phyloP scores from a whole-genome alignment of 2,113 vertebrate species.

The Noturus placidus region DNA sequence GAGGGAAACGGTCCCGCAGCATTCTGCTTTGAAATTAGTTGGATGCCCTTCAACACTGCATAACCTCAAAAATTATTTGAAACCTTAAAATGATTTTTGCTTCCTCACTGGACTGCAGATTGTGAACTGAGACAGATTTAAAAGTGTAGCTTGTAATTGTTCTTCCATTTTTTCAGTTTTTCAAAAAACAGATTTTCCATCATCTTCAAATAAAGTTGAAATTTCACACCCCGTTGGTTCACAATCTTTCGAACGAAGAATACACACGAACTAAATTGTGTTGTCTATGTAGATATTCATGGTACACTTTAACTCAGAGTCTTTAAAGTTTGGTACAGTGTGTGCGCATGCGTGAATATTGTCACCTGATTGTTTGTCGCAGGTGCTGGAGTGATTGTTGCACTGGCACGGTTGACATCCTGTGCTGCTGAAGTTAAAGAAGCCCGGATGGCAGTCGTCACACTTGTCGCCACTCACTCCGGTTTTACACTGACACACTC shows the following conservation, averaged over 20 bases:
- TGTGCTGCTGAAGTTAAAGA: slow-evolving; percentile 53
- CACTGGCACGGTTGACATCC: slow-evolving; percentile 61
- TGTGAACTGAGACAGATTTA: neutral
- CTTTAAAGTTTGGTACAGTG: neutral
- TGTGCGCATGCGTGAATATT: neutral
- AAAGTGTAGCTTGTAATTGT: neutral
- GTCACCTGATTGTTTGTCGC: slow-evolving; percentile 60
- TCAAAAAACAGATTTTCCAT: neutral
- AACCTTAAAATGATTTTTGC: neutral
- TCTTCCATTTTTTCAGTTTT: too few relatives aligned
- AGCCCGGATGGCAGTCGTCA: slow-evolving; percentile 57
- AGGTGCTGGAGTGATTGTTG: slow-evolving; percentile 59
- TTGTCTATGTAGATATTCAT: neutral
- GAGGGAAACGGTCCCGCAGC: neutral
- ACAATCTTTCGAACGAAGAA: neutral
- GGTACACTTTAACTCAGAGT: neutral
- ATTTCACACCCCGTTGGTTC: neutral
- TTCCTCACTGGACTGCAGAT: neutral
- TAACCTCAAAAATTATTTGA: neutral
- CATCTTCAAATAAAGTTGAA: neutral
- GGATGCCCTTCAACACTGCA: neutral
- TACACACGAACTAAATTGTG: neutral
- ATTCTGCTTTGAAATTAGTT: neutral
- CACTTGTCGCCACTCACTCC: slow-evolving; percentile 62
- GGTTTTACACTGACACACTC: slow-evolving; percentile 58